These are phyloP conservation scores for Actenoides lindsayi DNA, from an alignment of 2,113 vertebrate genomes.

Conservation along the genomic window DNA sequence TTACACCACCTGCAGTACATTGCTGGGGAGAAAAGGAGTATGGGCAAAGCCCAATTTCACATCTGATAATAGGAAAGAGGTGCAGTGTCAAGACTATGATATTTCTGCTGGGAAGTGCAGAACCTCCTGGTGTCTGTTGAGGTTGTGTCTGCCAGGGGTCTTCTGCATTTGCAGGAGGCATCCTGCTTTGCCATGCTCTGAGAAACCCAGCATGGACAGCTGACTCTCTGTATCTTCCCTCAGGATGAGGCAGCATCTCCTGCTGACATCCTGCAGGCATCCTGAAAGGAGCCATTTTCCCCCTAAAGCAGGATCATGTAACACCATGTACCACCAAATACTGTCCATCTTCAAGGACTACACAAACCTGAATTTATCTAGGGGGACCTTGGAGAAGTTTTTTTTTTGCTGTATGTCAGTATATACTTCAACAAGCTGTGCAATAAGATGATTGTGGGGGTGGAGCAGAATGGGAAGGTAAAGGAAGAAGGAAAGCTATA, in stretches of 20 bases:
- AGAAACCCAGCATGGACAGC: neutral
- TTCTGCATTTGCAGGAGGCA: neutral
- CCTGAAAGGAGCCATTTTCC: neutral
- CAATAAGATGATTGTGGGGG: neutral
- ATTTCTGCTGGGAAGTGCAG: neutral
- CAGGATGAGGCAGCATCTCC: accelerated
- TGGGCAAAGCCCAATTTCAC: neutral
- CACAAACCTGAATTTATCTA: neutral
- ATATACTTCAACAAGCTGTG: neutral
- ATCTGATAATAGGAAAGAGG: neutral
- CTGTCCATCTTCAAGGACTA: neutral
- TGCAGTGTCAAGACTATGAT: neutral
- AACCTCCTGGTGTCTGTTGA: neutral
- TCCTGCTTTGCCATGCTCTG: neutral
- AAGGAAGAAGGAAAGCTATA: neutral
- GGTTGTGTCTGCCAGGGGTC: neutral
- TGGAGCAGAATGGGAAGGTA: accelerated
- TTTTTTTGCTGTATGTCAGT: neutral
- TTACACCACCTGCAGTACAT: neutral
- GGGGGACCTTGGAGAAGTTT: neutral
- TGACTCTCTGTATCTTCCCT: neutral
- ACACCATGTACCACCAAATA: neutral
- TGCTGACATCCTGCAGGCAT: neutral
- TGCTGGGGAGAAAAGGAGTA: neutral
- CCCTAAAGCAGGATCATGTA: neutral